Conservation (phyloP, 1,140 invertebrate genomes). For the Trissolcus basalis region DNA sequence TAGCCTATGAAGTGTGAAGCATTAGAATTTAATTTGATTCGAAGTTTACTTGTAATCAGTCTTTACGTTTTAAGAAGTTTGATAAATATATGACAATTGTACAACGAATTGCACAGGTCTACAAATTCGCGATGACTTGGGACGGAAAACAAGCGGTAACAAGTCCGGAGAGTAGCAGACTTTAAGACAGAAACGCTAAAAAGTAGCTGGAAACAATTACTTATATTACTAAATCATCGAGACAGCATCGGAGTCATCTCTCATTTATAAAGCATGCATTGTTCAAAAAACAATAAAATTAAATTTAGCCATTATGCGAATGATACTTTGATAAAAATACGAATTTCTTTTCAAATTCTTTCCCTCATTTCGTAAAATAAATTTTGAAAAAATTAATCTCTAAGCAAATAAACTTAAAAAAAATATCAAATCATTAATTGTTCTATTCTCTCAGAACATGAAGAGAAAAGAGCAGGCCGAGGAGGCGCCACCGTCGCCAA, state of each 20-base stretch:
- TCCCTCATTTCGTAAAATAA: too few species aligned
- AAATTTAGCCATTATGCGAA: too few species aligned
- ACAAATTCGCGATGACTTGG: constrained; percentile 24
- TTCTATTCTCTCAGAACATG: too few species aligned
- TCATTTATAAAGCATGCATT: not conserved
- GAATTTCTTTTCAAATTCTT: too few species aligned
- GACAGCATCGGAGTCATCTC: constrained; percentile 22
- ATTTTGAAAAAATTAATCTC: too few species aligned
- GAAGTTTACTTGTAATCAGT: constrained; percentile 49
- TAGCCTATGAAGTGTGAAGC: not conserved
- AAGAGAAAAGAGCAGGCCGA: too few species aligned
- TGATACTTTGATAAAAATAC: too few species aligned
- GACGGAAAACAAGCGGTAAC: constrained; percentile 52
- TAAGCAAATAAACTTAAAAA: too few species aligned
- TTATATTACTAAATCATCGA: constrained; percentile 9
- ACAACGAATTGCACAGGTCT: constrained; percentile 47
- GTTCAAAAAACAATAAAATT: too few species aligned
- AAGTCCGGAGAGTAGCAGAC: constrained; percentile 20
- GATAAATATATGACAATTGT: constrained; percentile 40
- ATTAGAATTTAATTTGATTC: constrained; percentile 29
- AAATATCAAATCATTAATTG: too few species aligned
- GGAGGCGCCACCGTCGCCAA: too few species aligned
- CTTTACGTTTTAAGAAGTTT: constrained; percentile 44
- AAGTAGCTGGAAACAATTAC: constrained; percentile 7
- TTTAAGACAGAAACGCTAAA: constrained; percentile 20